Evolutionary conservation across 2,797 vertebrate species (phyloP), one percentile per base, ranked within the genome.

Genomic region (Botia almorhae): DNA sequence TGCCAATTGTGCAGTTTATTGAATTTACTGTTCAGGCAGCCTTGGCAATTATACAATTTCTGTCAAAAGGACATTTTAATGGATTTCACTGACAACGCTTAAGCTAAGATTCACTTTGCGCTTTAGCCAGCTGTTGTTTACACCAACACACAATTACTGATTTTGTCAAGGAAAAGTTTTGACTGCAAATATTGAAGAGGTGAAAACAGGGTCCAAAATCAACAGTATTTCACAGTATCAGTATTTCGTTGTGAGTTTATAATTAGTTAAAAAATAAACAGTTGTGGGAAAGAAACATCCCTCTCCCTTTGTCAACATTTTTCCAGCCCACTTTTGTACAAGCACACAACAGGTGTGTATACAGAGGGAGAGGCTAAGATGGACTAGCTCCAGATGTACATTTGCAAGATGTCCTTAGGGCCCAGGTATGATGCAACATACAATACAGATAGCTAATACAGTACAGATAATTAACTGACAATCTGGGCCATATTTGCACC

Each of bases 221-320:
- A 23, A 21, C 19, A 26, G 23, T 26, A 33, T 33, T 33, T 33
- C 33, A 33, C 33, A 33, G 33, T 33, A 33, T 46, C 43, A 11
- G 43, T 46, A 11, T 46, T 46, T 46, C 33, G 4, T 11, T 46
- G 43, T 46, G 43, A 11, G 10, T 46, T 46, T 46, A 46, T 46
- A 46, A 46, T 11, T 8, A 46, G 43, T 46, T 46, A 46, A 8
- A 46, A 46, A 46, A 46, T 10, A 46, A 46, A 46, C 43, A 11
- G 8, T 46, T 46, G 33, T 33, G 43, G 8, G 10, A 46, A 46
- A 46, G 2, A 58, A 21, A 21, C 10, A 12, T 23, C 7, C 21
- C 2, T 58, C 33, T 33, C 50, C 46, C 36, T 39, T 39, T 63
- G 23, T 75, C 73, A 64, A 64, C n/a, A 50, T 53, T 75, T 75